phyloP scores from a whole-genome alignment of 2,113 vertebrate genomes.

The Ctenomys sociabilis region DNA sequence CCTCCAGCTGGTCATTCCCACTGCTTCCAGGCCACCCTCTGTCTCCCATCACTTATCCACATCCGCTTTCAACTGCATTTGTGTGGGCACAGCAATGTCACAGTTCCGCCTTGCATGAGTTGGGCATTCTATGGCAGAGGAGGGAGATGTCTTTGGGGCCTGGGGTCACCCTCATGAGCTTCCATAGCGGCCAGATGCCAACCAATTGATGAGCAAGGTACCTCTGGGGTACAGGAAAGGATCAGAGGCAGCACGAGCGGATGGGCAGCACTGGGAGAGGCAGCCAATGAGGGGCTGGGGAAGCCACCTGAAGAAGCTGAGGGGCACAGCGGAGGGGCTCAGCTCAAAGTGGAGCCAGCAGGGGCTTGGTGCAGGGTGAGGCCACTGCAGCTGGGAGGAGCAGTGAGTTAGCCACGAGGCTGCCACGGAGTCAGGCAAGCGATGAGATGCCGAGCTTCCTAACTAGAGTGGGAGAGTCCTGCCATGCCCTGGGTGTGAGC shows the following conservation, averaged over 20 bases:
- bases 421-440: neutral
- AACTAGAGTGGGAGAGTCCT: neutral
- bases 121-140: neutral
- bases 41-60: rapidly evolving
- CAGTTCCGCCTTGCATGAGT: neutral
- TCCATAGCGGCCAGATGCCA: neutral
- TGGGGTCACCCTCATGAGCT: neutral
- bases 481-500: neutral
- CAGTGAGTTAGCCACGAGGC: neutral
- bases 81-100: neutral
- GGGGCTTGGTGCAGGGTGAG: neutral
- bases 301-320: neutral
- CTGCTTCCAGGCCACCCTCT: too few relatives aligned
- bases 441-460: neutral
- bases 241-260: neutral
- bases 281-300: neutral
- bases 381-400: neutral
- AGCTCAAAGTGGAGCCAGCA: neutral
- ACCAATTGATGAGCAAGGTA: neutral
- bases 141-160: neutral
- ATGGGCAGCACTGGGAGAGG: too few relatives aligned
- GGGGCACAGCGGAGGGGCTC: neutral
- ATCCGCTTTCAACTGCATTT: neutral
- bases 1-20: too few relatives aligned
- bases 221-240: neutral